Evolutionary conservation across 1,140 invertebrate genomes (phyloP), one percentile per base, ranked within the genome.

Genomic region (Drosophila subpulchrella): DNA sequence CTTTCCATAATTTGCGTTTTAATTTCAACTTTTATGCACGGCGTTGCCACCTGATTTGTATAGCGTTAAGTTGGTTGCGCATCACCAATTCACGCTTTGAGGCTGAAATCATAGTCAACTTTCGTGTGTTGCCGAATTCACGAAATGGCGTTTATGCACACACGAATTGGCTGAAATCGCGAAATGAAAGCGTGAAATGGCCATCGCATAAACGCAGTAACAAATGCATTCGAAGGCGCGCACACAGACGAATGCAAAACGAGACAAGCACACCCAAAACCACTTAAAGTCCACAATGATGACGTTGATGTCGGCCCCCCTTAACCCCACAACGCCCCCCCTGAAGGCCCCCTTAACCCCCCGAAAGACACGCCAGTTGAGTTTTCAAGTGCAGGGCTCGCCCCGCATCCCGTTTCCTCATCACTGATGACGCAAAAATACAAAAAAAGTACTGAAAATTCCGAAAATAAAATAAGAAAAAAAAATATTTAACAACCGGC

Each of bases 231-330:
- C 51, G 44, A 59, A 59, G 55, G 67, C 62, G 75, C 51, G 75
- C 51, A 71, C 73, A 65, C 71, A 54, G 59, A 70, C 73, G 53
- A 62, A 79, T 66, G 67, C 67, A 72, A 54, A 58, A 48, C 75
- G 62, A 88, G 80, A 84, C 63, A 77, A 89, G 80, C 84, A 89
- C 80, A 89, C 84, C 84, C 84, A 90, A 86, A 86, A 86, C 83
- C 83, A 86, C 83, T 89, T 86, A 80, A 86, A 89, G 83, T 86
- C 83, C 83, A 89, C 83, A 86, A 89, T 89, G 83, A 86, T 86
- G 83, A 86, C 83, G 84, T 86, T 86, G 83, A 86, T 79, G 83
- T 88, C 76, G 75, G 63, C 60, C 75, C 47, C 41, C 13, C 17
- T 20, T 46, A 10, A 11, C n/a, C 20, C 44, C 15, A n/a, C 10